A percentile compares a stretch with the other conserved stretches of the same genome.
These are phyloP conservation scores for Antennarius striatus DNA, from an alignment of 2,113 vertebrate genomes.

Conservation along the genomic window DNA sequence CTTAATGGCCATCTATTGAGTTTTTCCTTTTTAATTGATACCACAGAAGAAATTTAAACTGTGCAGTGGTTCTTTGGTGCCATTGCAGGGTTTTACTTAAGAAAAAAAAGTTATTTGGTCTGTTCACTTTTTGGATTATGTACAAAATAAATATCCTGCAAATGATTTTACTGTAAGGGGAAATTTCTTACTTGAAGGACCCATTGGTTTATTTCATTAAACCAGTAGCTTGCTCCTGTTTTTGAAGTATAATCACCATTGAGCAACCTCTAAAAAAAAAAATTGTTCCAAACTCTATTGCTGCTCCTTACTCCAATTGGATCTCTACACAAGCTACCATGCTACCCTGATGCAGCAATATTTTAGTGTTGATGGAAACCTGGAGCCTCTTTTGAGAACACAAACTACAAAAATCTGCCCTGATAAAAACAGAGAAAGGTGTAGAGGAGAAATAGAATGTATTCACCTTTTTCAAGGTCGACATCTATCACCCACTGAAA, in stretches of 20 bases:
- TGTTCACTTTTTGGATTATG: too few species aligned
- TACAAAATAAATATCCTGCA: too few species aligned
- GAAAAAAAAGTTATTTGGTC: too few species aligned
- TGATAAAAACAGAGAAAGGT: slow-evolving; percentile 31
- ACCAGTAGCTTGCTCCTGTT: slow-evolving; percentile 5
- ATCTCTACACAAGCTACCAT: slow-evolving; percentile 14
- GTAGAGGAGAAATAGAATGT: background rate
- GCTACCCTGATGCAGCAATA: slow-evolving; percentile 36
- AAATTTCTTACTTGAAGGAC: too few species aligned
- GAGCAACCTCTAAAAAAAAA: slow-evolving; percentile 15
- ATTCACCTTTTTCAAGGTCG: slow-evolving; percentile 41
- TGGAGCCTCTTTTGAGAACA: slow-evolving; percentile 50
- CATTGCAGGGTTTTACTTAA: too few species aligned
- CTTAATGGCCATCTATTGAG: too few species aligned
- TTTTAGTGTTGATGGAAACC: slow-evolving; percentile 49
- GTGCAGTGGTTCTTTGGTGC: too few species aligned
- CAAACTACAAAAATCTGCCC: slow-evolving; percentile 46
- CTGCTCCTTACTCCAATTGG: slow-evolving; percentile 25
- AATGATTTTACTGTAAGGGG: too few species aligned
- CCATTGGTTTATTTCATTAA: background rate
- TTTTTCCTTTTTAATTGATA: too few species aligned
- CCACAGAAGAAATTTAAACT: too few species aligned
- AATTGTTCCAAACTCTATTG: slow-evolving; percentile 2
- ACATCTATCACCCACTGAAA: slow-evolving; percentile 10
- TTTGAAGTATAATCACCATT: slow-evolving; percentile 19